phyloP scores from a whole-genome alignment of 2,797 vertebrate genomes.

The Acanthiza pusilla region DNA sequence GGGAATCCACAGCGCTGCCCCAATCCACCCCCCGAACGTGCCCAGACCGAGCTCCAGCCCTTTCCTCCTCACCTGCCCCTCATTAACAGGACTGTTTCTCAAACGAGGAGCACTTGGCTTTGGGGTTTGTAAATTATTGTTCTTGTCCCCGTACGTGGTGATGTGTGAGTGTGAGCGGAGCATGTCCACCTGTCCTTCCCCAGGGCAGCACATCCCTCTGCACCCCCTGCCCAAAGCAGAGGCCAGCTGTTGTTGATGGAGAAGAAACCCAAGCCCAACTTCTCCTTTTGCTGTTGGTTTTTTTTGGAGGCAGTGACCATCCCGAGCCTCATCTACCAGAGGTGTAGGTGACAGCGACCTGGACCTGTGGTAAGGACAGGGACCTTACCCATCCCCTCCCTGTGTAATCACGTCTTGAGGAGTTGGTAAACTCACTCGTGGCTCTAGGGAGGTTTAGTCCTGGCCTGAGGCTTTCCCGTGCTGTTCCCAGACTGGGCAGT shows the following conservation, averaged over 20 bases:
- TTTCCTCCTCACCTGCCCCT: not conserved
- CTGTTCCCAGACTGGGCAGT: not conserved
- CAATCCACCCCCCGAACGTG: fast-evolving
- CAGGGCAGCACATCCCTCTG: fast-evolving
- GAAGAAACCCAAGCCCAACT: not conserved
- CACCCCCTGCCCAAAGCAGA: not conserved
- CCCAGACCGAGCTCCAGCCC: not conserved
- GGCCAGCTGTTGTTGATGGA: fast-evolving
- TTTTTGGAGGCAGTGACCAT: not conserved
- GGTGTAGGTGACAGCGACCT: not conserved
- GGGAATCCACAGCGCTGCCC: fast-evolving
- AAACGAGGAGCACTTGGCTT: fast-evolving
- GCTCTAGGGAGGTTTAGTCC: not conserved
- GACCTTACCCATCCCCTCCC: no score
- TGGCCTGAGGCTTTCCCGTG: not conserved
- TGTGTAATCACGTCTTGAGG: not conserved
- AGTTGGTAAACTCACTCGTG: not conserved
- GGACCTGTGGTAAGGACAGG: fast-evolving
- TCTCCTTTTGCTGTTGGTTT: not conserved
- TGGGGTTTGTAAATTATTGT: no score
- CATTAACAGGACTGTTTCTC: fast-evolving
- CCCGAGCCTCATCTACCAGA: fast-evolving
- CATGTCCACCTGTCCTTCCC: fast-evolving
- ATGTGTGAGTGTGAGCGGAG: not conserved
- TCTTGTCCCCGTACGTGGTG: not conserved